Percentiles rank a stretch among this genome's conserved stretches.
Evolutionary conservation across 2,797 vertebrate species (phyloP).

Genomic region (Malurus splendens): DNA sequence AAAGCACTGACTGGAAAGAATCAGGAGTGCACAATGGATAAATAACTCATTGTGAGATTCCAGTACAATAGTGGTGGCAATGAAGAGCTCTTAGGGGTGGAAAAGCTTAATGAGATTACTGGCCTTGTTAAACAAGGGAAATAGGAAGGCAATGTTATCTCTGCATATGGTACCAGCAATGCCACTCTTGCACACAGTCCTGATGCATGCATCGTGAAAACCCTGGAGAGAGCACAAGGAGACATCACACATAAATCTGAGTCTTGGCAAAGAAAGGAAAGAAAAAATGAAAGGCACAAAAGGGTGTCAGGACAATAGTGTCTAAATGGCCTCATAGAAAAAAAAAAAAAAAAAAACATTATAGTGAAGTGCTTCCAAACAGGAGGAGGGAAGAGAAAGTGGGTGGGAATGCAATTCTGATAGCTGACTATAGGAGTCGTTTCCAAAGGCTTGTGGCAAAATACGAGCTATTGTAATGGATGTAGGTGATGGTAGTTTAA

Average conservation of each 20-base stretch:
- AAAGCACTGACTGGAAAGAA: slow-evolving; percentile 40
- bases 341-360: background rate
- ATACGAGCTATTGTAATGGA: background rate
- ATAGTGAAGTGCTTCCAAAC: background rate
- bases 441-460: background rate
- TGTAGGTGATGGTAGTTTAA: background rate
- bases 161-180: background rate
- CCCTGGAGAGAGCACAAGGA: background rate
- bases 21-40: background rate
- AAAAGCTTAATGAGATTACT: slow-evolving; percentile 33
- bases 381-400: background rate
- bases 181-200: background rate
- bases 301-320: background rate
- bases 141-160: background rate
- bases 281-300: background rate
- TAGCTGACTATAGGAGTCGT: background rate
- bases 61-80: background rate
- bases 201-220: background rate
- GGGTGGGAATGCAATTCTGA: background rate
- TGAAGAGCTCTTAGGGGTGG: background rate
- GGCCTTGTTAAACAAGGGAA: slow-evolving; percentile 22
- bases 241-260: background rate
- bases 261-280: background rate
- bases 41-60: slow-evolving; percentile 10
- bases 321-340: background rate